Percentiles rank a stretch among this genome's conserved stretches.
Evolutionary conservation across 2,113 vertebrate species (phyloP).

Genomic region (Gavialis gangeticus): DNA sequence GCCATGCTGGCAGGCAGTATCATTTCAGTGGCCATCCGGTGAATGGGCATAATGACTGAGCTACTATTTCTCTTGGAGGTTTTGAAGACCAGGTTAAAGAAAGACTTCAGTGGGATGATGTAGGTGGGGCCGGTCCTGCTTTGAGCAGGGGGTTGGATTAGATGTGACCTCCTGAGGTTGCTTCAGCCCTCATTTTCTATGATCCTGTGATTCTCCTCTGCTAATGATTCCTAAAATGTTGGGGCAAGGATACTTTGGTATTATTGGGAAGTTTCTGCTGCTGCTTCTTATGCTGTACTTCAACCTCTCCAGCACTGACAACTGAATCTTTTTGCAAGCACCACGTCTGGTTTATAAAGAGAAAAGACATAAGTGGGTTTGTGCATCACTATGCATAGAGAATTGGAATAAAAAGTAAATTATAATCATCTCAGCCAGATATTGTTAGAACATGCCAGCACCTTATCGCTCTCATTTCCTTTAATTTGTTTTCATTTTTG

Average conservation of each 20-base stretch:
- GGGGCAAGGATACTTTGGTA: neutral
- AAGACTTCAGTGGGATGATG: too few species aligned
- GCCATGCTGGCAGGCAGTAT: neutral
- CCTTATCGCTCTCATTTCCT: neutral
- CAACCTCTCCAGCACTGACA: conserved; percentile 20
- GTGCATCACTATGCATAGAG: neutral
- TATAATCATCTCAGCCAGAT: neutral
- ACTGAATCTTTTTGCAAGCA: conserved; percentile 55
- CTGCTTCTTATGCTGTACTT: neutral
- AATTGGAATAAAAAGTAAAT: neutral
- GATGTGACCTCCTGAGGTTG: too few species aligned
- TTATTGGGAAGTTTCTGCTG: conserved; percentile 6
- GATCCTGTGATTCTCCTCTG: neutral
- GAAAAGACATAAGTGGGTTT: conserved; percentile 9
- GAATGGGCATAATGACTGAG: neutral
- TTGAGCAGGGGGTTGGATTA: too few species aligned
- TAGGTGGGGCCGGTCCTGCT: too few species aligned
- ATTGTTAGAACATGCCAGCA: neutral
- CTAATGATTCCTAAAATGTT: neutral
- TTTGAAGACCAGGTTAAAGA: too few species aligned
- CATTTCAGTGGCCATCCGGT: conserved; percentile 19
- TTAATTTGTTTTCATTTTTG: conserved; percentile 6
- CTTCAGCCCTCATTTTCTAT: too few species aligned
- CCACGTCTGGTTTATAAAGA: neutral
- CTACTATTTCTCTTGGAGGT: neutral